Conservation (phyloP, 2,113 vertebrate genomes). For the Machaerirhynchus nigripectus region DNA sequence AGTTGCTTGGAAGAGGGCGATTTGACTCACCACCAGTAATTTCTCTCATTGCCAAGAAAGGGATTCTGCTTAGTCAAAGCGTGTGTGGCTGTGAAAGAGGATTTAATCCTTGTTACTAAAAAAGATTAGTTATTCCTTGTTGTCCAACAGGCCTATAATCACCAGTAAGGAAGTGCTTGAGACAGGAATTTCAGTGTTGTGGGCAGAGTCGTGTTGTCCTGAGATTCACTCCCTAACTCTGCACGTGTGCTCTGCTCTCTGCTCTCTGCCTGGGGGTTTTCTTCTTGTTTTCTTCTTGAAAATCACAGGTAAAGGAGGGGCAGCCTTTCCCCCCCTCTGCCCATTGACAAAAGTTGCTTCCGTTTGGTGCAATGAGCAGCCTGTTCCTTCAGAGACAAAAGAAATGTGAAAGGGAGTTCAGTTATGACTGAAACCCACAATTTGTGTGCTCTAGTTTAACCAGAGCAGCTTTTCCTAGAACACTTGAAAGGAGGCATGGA, state of each 20-base stretch:
- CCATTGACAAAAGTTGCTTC: background rate
- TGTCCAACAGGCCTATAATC: background rate
- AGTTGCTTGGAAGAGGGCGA: background rate
- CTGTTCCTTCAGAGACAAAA: background rate
- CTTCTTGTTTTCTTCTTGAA: background rate
- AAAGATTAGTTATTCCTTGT: background rate
- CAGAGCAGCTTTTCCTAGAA: background rate
- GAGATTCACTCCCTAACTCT: background rate
- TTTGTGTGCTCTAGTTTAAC: background rate
- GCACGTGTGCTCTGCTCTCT: accelerated
- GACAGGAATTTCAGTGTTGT: background rate
- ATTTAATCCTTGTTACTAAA: background rate
- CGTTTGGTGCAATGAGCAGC: background rate
- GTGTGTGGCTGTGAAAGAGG: background rate
- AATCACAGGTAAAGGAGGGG: background rate
- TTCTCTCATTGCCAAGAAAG: background rate
- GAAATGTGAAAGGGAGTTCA: background rate
- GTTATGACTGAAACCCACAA: background rate
- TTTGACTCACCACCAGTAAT: background rate
- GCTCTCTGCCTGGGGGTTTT: accelerated
- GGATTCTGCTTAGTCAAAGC: background rate
- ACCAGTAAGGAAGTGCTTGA: background rate
- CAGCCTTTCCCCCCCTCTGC: background rate
- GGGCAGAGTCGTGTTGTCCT: background rate
- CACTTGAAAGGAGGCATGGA: background rate